Percentiles rank a stretch among this genome's conserved stretches.
Conservation (phyloP, 2,113 vertebrate species). For the Pseudopipra pipra region DNA sequence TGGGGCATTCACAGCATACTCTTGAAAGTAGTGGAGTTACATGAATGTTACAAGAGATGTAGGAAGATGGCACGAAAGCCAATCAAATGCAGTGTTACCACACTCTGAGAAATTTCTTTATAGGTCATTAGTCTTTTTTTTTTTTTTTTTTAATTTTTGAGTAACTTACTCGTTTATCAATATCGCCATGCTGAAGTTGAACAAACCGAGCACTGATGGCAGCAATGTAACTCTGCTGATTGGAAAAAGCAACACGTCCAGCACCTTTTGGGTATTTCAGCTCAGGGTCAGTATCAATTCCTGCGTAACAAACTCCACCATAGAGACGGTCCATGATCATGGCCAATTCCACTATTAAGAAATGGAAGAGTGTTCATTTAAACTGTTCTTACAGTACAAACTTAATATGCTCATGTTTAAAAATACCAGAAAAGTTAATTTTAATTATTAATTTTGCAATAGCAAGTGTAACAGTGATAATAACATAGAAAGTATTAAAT, state of each 20-base stretch:
- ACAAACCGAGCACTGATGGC: slow-evolving; percentile 98
- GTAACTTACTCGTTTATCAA: slow-evolving; percentile 91
- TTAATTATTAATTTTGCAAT: background rate
- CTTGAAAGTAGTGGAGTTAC: background rate
- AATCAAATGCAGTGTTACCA: background rate
- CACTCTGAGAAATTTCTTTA: background rate
- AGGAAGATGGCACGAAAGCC: background rate
- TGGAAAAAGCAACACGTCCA: slow-evolving; percentile 96
- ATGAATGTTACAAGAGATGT: background rate
- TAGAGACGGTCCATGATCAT: slow-evolving; percentile 99
- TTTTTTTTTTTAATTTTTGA: background rate
- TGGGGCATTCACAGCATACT: background rate
- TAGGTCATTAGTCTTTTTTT: background rate
- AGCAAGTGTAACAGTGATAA: background rate
- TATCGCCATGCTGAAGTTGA: slow-evolving; percentile 97
- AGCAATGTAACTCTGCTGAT: slow-evolving; percentile 98
- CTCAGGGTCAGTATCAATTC: slow-evolving; percentile 97
- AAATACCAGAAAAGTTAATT: background rate
- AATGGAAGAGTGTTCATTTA: background rate
- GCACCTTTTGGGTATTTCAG: slow-evolving; percentile 98
- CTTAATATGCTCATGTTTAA: background rate
- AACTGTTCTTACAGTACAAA: background rate
- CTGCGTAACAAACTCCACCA: slow-evolving; percentile 95
- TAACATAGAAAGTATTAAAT: background rate
- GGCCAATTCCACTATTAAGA: slow-evolving; percentile 88